phyloP scores from a whole-genome alignment of 2,113 vertebrate genomes.

The Poeciliopsis retropinna region DNA sequence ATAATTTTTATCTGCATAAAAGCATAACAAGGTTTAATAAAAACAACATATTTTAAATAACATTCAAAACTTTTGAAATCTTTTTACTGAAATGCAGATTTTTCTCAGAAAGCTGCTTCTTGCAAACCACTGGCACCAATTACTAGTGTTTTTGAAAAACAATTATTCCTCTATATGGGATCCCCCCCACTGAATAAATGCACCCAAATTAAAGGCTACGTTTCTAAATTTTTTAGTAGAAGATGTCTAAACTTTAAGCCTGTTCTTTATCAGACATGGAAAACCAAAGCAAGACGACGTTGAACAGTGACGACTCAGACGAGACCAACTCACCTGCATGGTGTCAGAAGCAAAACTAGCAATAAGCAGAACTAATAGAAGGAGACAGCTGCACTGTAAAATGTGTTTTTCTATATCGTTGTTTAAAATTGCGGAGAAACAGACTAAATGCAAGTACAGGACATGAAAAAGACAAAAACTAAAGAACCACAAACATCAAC shows the following conservation, averaged over 20 bases:
- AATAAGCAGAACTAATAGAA: constrained; percentile 11
- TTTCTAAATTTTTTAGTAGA: not conserved
- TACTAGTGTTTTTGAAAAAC: too few relatives aligned
- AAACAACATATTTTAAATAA: too few relatives aligned
- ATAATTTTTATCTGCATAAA: not conserved
- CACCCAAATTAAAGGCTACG: not conserved
- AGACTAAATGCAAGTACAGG: constrained; percentile 1
- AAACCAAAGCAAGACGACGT: not conserved
- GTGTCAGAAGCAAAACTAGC: constrained; percentile 11
- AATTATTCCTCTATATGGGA: not conserved
- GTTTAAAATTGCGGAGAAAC: not conserved
- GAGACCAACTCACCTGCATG: not conserved
- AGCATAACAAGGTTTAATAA: not conserved
- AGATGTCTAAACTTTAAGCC: not conserved
- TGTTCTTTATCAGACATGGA: constrained; percentile 8
- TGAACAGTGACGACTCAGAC: constrained; percentile 2
- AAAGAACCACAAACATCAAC: constrained; percentile 23
- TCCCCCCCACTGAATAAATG: not conserved
- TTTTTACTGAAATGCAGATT: not conserved
- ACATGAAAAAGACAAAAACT: not conserved
- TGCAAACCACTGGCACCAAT: too few relatives aligned
- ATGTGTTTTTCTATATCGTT: not conserved
- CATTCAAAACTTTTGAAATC: not conserved
- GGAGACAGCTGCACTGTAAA: constrained; percentile 3
- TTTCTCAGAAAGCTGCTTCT: not conserved